Base-by-base conservation (phyloP, 2,797 vertebrate species). In the Avahi laniger region DNA sequence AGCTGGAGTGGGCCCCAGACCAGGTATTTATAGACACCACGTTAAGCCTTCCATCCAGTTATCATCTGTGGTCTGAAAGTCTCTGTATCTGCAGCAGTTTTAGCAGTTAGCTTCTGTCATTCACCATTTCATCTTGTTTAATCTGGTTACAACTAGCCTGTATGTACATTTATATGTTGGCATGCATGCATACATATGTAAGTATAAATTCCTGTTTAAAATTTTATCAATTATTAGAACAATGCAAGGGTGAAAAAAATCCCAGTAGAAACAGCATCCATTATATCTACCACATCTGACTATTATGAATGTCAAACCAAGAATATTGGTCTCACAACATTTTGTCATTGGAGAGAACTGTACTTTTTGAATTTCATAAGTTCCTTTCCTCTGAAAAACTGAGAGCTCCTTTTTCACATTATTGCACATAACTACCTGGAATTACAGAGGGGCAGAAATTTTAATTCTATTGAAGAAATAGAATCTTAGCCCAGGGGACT, bases 1-100 rank as follows among this genome's bases (percentile, higher is more conserved):
- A 99, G 99, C 99, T 99, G 99, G 99, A 99, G 99, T 99, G 99
- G 99, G 99, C 99, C 98, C 99, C 99, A 99, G 99, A 99, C 98
- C 99, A 99, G 99, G 99, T 99, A 99, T 98, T 99, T 98, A 98
- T 87, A 97, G 98, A 89, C 73, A 1, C 63, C 10, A 0, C 1
- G 12, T 96, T 82, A 46, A 75, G 78, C 96, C 93, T 95, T 97
- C 28, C 1, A 18, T 94, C 8, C 92, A 14, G 1, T 63, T 50
- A 69, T 88, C 91, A 1, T 91, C 80, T 70, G 15, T 91, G 63
- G 61, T 97, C 80, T 90, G 63, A 67, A 35, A 82, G 73, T 91
- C 84, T 97, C 63, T 97, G 26, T 96, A 13, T 95, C 70, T 52
- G 46, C 79, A 72, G 86, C 83, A 26, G 17, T 91, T 85, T 46